Percentiles rank a stretch among this genome's conserved stretches.
Evolutionary conservation across 1,140 invertebrate species (phyloP).

Genomic region (Anastrepha ludens): DNA sequence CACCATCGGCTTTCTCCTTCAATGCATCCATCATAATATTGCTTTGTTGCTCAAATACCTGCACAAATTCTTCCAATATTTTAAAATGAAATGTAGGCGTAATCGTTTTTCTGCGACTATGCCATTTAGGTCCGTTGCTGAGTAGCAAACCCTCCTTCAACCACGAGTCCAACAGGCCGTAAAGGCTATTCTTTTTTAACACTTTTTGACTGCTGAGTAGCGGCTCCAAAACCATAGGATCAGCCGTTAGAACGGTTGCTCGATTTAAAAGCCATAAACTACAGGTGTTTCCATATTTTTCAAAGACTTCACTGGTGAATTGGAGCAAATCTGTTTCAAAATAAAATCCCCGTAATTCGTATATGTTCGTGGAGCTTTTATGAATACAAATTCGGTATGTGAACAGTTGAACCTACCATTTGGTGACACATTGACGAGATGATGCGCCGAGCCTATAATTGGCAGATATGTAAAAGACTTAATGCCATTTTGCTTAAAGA

Average conservation of each 20-base stretch:
- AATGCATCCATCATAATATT: slow-evolving; percentile 75
- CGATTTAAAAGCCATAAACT: background rate
- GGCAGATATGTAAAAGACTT: background rate
- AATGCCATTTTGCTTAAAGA: background rate
- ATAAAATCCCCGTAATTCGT: too few species aligned
- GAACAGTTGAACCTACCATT: background rate
- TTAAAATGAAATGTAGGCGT: slow-evolving; percentile 91
- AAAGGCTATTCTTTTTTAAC: background rate
- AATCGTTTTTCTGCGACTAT: slow-evolving; percentile 82
- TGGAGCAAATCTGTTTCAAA: background rate
- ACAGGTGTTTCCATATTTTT: background rate
- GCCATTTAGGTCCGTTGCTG: slow-evolving; percentile 81
- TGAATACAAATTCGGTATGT: too few species aligned
- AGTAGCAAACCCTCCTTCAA: slow-evolving; percentile 68
- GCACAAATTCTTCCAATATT: slow-evolving; percentile 86
- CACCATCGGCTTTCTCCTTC: slow-evolving; percentile 61
- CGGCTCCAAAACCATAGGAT: background rate
- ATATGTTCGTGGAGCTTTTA: too few species aligned
- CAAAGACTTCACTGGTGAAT: background rate
- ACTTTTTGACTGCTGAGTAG: slow-evolving; percentile 17
- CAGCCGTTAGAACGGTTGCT: background rate
- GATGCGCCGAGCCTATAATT: background rate
- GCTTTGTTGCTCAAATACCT: slow-evolving; percentile 81
- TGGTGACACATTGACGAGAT: background rate
- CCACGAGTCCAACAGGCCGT: slow-evolving; percentile 58